Percentiles rank a stretch among this genome's conserved stretches.
Conservation (phyloP, 2,888 invertebrate genomes). For the Diaprepes abbreviatus region DNA sequence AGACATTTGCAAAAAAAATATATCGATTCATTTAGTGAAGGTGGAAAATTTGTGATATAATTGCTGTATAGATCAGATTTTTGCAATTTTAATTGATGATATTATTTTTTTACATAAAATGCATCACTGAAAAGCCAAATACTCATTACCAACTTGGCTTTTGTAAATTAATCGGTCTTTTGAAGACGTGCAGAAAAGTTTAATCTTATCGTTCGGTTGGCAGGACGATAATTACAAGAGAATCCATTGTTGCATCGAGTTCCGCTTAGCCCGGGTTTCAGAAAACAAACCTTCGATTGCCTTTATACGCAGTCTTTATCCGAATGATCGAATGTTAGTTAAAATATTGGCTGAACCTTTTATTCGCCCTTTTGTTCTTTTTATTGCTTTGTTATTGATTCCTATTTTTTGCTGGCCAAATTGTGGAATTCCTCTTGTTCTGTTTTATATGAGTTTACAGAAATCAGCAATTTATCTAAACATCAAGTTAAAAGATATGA, state of each 20-base stretch:
- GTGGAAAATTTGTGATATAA: too few relatives aligned
- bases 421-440: too few relatives aligned
- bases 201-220: conserved; percentile 38
- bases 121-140: background rate
- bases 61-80: too few relatives aligned
- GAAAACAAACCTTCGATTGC: conserved; percentile 30
- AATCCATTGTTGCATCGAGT: conserved; percentile 33
- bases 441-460: too few relatives aligned
- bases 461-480: too few relatives aligned
- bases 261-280: conserved; percentile 22
- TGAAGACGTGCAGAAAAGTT: conserved; percentile 30
- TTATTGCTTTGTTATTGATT: background rate
- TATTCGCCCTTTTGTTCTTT: too few relatives aligned
- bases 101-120: too few relatives aligned
- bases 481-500: too few relatives aligned
- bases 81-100: too few relatives aligned
- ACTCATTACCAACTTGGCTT: conserved; percentile 50
- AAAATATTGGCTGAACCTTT: conserved; percentile 9
- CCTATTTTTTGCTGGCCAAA: background rate
- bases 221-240: conserved; percentile 38
- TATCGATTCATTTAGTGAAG: too few relatives aligned
- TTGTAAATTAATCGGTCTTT: conserved; percentile 55
- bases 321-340: conserved; percentile 18
- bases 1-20: too few relatives aligned
- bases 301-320: conserved; percentile 17